Conservation (phyloP, 2,797 vertebrate genomes). For the Amniataba percoides region DNA sequence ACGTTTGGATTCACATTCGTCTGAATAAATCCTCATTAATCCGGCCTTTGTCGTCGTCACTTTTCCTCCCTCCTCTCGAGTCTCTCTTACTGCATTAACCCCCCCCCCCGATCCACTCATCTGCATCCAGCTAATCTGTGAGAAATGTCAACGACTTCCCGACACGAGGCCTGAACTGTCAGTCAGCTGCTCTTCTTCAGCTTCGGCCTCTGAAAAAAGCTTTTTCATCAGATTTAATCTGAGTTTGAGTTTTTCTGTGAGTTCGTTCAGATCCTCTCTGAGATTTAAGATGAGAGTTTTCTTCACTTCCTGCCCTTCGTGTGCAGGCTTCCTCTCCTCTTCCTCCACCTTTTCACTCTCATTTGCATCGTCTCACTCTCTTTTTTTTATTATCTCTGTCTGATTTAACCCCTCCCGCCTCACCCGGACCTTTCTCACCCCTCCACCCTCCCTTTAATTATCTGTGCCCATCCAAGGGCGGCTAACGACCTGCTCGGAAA, state of each 20-base stretch:
- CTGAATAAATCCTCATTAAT: neutral
- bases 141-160: conserved; percentile 37
- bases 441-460: conserved; percentile 82
- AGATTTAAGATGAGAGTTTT: neutral
- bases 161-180: no score
- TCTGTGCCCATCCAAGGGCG: conserved; percentile 85
- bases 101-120: conserved; percentile 27
- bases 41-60: neutral
- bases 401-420: conserved; percentile 54
- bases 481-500: conserved; percentile 83
- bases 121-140: conserved; percentile 47
- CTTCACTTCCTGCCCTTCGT: neutral
- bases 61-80: neutral
- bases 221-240: no score
- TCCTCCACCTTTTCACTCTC: conserved; percentile 36
- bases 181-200: no score
- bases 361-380: conserved; percentile 33
- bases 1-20: neutral
- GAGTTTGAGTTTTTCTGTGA: no score
- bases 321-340: neutral
- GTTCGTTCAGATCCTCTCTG: no score
- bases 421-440: conserved; percentile 50
- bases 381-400: conserved; percentile 3
- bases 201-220: no score
- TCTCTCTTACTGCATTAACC: neutral